phyloP scores from a whole-genome alignment of 2,888 invertebrate genomes.

The Eupithecia subumbrata region DNA sequence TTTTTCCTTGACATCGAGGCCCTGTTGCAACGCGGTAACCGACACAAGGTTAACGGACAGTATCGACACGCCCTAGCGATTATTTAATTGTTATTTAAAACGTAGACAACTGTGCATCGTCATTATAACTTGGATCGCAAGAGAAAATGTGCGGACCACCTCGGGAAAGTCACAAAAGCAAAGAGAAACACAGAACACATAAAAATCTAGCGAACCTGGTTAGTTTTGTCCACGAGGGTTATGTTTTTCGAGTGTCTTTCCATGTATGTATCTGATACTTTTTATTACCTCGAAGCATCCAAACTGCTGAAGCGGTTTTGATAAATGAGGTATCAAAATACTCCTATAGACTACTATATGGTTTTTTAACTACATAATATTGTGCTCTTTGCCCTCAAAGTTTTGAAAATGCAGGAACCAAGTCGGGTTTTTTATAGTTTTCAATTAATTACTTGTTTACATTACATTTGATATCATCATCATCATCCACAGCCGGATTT shows the following conservation, averaged over 20 bases:
- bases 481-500: too few relatives aligned
- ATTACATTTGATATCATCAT: background rate
- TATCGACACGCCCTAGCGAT: constrained; percentile 80
- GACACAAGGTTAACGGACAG: constrained; percentile 74
- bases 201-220: background rate
- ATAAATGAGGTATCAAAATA: background rate
- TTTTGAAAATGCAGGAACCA: background rate
- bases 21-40: constrained; percentile 80
- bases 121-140: constrained; percentile 53
- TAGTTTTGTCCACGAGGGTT: background rate
- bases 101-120: constrained; percentile 67
- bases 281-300: background rate
- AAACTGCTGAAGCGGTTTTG: background rate
- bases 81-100: constrained; percentile 82
- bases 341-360: background rate
- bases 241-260: background rate
- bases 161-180: background rate
- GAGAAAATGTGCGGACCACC: constrained; percentile 45
- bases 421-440: background rate
- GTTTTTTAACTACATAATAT: background rate
- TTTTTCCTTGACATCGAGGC: constrained; percentile 82
- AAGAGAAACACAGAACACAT: background rate
- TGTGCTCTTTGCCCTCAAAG: background rate
- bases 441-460: background rate
- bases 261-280: background rate